Base-by-base conservation (phyloP, 2,888 invertebrate genomes). In the Eilema griseolum region DNA sequence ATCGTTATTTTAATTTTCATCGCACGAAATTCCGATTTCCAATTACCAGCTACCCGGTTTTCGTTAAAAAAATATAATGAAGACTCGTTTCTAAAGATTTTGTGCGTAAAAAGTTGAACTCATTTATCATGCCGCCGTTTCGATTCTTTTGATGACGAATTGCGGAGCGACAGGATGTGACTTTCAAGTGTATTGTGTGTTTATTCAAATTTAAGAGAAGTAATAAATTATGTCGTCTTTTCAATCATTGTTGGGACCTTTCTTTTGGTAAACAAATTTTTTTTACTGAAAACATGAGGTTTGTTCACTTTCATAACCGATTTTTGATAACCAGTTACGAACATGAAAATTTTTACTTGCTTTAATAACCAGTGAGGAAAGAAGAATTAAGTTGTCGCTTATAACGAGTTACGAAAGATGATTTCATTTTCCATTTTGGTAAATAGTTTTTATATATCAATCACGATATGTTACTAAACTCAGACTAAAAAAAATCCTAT, bases 31-130 rank as follows among this genome's bases (percentile, higher is more conserved):
- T 71, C 78, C 73, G 65, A 76, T 76, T 73, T 65, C 76, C 78
- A 83, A 83, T 83, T 83, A 83, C 76, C 71, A 68, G 57, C 56
- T 56, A 74, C 57, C 76, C 69, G 74, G 74, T 78, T 72, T 69
- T 67, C 63, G 68, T 60, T 61, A 59, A 79, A 76, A 80, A 78
- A 77, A 72, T 59, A 72, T 78, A 81, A 81, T 78, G 76, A 72
- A 52, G 57, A 60, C 68, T 67, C 74, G 71, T 76, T 76, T 67
- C 77, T 76, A 78, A 83, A 80, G 72, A 65, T 75, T 72, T 64
- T 59, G 67, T 31, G 37, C 65, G 56, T 75, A 80, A 84, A 85
- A 84, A 76, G 66, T 75, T 63, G 66, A 28, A 60, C 72, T 67
- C 70, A 71, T 85, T 79, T 65, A 78, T 84, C 78, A 80, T 77